Conservation (phyloP, 1,140 invertebrate species). For the Drosophila melanica region DNA sequence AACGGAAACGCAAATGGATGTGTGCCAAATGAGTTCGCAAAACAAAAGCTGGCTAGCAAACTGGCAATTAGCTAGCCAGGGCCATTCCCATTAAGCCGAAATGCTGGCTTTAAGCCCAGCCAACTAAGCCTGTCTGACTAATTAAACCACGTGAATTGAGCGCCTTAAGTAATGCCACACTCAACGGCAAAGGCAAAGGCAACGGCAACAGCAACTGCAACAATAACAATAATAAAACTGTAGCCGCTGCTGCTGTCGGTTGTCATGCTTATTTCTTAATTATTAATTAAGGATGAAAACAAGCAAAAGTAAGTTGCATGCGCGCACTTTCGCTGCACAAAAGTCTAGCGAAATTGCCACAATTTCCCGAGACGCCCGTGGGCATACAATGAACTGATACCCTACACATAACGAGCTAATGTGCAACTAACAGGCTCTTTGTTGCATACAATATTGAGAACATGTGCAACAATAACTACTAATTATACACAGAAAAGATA, state of each 20-base stretch:
- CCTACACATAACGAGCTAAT: background rate
- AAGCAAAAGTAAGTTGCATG: constrained; percentile 75
- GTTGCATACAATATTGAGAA: no score
- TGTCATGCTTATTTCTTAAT: constrained; percentile 77
- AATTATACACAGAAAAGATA: no score
- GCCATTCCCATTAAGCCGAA: constrained; percentile 49
- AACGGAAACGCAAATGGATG: constrained; percentile 47
- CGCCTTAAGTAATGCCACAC: constrained; percentile 65
- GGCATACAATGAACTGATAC: constrained; percentile 56
- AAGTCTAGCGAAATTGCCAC: constrained; percentile 67
- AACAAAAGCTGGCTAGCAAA: constrained; percentile 22
- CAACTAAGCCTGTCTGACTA: constrained; percentile 43
- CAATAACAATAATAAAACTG: constrained; percentile 44
- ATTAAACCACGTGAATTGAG: constrained; percentile 65
- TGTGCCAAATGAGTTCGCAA: constrained; percentile 16
- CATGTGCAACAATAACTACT: no score
- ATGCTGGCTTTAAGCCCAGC: constrained; percentile 44
- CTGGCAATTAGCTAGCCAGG: constrained; percentile 61
- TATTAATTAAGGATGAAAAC: constrained; percentile 81
- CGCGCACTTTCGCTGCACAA: constrained; percentile 61
- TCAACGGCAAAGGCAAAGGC: constrained; percentile 36
- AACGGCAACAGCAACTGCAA: background rate
- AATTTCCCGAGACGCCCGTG: constrained; percentile 65
- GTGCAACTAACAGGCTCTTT: no score
- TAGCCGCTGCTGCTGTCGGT: constrained; percentile 35